Conservation (phyloP, 2,113 vertebrate genomes). For the Perccottus glenii region DNA sequence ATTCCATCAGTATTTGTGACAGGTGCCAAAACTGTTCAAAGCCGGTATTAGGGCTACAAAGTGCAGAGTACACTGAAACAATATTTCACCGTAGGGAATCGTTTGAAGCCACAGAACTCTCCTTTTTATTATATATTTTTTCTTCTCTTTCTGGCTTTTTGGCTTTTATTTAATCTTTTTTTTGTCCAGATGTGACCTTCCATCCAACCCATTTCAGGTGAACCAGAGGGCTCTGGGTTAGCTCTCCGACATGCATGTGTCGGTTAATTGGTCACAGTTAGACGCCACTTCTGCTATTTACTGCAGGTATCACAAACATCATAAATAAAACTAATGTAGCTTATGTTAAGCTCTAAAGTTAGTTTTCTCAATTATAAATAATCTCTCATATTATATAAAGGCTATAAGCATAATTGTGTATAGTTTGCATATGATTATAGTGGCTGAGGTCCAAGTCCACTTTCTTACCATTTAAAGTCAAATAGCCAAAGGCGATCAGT, state of each 20-base stretch:
- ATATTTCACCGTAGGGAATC: constrained; percentile 60
- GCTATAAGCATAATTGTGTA: neutral
- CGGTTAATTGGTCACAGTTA: neutral
- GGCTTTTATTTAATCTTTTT: constrained; percentile 50
- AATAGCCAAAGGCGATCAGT: constrained; percentile 37
- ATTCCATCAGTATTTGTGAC: constrained; percentile 63
- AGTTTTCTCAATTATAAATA: neutral
- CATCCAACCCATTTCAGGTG: constrained; percentile 35
- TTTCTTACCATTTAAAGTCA: constrained; percentile 30
- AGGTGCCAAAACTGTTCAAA: constrained; percentile 70
- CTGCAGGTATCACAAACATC: too few species aligned
- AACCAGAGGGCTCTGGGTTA: neutral
- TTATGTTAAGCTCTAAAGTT: too few species aligned
- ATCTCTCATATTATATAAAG: neutral
- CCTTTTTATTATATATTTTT: constrained; percentile 1
- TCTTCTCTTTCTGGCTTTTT: constrained; percentile 28
- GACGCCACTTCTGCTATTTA: too few species aligned
- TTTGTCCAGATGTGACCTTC: constrained; percentile 49
- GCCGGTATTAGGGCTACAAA: constrained; percentile 53
- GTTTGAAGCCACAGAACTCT: constrained; percentile 49
- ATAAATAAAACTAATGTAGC: too few species aligned
- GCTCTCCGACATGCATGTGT: neutral
- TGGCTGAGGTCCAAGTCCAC: constrained; percentile 35
- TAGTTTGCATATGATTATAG: constrained; percentile 25
- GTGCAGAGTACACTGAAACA: constrained; percentile 57